These are phyloP conservation scores for Arctocebus calabarensis DNA, from an alignment of 2,797 vertebrate species.

Conservation along the genomic window DNA sequence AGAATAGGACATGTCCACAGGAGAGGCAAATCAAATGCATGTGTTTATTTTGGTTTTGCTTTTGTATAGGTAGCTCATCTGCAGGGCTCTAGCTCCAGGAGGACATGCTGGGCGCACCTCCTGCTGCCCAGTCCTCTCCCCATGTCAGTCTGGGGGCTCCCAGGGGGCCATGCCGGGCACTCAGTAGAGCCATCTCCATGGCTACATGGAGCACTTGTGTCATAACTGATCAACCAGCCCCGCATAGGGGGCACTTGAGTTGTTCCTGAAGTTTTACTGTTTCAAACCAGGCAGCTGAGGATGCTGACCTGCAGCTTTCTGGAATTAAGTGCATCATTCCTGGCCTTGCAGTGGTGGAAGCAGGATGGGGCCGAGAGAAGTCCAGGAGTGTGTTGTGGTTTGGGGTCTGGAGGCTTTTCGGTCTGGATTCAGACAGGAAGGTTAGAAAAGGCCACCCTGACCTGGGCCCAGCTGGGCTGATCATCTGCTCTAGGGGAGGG, in stretches of 20 bases:
- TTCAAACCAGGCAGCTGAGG: neutral
- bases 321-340: neutral
- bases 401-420: neutral
- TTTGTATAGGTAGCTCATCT: neutral
- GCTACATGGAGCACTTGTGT: rapidly evolving
- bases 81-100: too few relatives aligned
- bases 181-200: neutral
- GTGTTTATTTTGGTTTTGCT: neutral
- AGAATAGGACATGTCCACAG: neutral
- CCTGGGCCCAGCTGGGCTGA: neutral
- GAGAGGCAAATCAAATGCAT: neutral
- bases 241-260: rapidly evolving
- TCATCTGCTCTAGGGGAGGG: rapidly evolving
- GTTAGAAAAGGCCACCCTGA: neutral
- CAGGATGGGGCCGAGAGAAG: rapidly evolving
- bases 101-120: too few relatives aligned
- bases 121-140: neutral
- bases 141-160: rapidly evolving
- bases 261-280: too few relatives aligned
- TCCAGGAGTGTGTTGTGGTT: neutral
- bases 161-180: too few relatives aligned
- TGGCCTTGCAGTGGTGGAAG: neutral
- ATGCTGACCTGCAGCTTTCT: rapidly evolving
- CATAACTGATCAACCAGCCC: rapidly evolving
- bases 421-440: neutral